phyloP scores from a whole-genome alignment of 2,113 vertebrate genomes.

The Dromaius novaehollandiae region DNA sequence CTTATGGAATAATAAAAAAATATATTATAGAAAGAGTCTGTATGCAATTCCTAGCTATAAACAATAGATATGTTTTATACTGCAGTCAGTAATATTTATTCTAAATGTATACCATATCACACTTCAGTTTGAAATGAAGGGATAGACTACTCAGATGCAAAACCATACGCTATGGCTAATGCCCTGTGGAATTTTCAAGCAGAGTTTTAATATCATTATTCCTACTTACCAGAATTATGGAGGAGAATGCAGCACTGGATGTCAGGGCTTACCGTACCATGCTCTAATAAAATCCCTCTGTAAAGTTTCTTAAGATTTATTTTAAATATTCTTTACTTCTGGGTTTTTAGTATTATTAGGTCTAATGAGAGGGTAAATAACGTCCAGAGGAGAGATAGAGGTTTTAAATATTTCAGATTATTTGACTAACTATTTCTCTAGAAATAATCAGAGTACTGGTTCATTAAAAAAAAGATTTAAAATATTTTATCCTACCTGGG shows the following conservation, averaged over 20 bases:
- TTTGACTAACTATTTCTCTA: neutral
- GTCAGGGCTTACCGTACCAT: neutral
- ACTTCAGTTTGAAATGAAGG: conserved; percentile 36
- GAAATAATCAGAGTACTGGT: neutral
- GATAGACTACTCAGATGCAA: conserved; percentile 42
- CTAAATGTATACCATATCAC: conserved; percentile 72
- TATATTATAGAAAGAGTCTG: conserved; percentile 43
- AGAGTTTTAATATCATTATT: conserved; percentile 59
- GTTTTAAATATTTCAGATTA: neutral
- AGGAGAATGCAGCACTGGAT: conserved; percentile 27
- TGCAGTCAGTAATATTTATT: conserved; percentile 59
- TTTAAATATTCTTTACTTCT: neutral
- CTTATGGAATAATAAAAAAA: conserved; percentile 70
- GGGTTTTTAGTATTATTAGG: conserved; percentile 23
- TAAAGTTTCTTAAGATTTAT: conserved; percentile 7
- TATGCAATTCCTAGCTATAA: conserved; percentile 66
- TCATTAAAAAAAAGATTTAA: neutral
- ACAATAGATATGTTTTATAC: conserved; percentile 56
- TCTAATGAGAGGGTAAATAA: neutral
- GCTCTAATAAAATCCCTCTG: conserved; percentile 44
- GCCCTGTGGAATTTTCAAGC: conserved; percentile 40
- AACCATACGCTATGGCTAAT: conserved; percentile 66
- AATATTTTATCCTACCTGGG: accelerated
- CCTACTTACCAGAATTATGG: conserved; percentile 30
- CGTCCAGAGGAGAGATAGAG: neutral